phyloP scores from a whole-genome alignment of 2,113 vertebrate genomes.

The Hippocampus guttulatus region DNA sequence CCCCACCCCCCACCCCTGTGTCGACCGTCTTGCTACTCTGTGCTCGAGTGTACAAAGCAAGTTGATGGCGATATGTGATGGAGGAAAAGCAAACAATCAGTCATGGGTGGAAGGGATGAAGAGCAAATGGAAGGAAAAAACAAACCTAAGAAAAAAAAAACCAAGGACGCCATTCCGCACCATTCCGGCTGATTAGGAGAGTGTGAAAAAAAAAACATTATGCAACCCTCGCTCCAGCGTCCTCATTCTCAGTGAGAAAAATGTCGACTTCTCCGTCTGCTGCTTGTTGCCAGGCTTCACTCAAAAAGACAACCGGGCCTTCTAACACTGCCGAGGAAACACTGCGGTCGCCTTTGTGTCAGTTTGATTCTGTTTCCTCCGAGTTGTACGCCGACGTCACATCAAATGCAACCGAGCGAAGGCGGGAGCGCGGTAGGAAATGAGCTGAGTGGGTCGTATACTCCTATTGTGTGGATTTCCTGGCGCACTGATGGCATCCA shows the following conservation, averaged over 20 bases:
- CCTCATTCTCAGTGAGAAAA: slow-evolving; percentile 28
- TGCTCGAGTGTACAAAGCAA: no score
- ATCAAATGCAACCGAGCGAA: slow-evolving; percentile 13
- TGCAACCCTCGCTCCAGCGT: slow-evolving; percentile 23
- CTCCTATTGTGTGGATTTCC: slow-evolving; percentile 55
- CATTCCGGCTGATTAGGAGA: background rate
- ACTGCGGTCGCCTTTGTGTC: background rate
- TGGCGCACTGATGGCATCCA: slow-evolving; percentile 38
- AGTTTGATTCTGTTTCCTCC: slow-evolving; percentile 15
- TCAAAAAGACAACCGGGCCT: slow-evolving; percentile 31
- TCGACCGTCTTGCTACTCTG: no score
- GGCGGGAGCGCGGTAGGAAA: slow-evolving; percentile 28
- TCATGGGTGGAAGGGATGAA: background rate
- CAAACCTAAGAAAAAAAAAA: background rate
- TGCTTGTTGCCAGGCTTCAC: slow-evolving; percentile 47
- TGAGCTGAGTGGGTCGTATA: slow-evolving; percentile 7
- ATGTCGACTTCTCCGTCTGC: slow-evolving; percentile 52
- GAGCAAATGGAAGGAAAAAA: background rate
- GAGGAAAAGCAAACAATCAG: no score
- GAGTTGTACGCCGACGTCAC: slow-evolving; percentile 16
- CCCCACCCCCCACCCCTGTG: no score
- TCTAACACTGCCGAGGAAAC: slow-evolving; percentile 32
- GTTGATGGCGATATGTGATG: no score
- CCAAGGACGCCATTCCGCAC: background rate
- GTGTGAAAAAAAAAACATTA: slow-evolving; percentile 28